Evolutionary conservation across 2,797 vertebrate species (phyloP).

Genomic region (Coranthus polyacanthus): DNA sequence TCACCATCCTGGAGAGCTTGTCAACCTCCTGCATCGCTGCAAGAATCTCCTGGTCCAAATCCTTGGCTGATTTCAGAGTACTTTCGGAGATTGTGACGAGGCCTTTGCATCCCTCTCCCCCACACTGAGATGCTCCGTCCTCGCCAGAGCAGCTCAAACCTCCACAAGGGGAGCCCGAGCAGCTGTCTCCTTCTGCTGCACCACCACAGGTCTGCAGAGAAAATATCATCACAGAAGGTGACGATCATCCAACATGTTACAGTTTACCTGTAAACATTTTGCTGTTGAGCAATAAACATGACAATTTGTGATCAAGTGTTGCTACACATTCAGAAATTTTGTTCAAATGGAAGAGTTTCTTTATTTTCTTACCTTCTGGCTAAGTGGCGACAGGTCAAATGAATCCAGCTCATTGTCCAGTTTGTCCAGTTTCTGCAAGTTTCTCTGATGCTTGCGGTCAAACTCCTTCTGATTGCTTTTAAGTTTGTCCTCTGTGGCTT

Average conservation of each 20-base stretch:
- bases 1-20: slow-evolving; percentile 94
- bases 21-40: slow-evolving; percentile 92
- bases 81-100: slow-evolving; percentile 81
- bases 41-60: slow-evolving; percentile 91
- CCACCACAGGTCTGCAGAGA: slow-evolving; percentile 89
- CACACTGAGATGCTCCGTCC: slow-evolving; percentile 86
- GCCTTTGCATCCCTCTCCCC: slow-evolving; percentile 89
- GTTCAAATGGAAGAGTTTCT: not conserved
- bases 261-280: not conserved
- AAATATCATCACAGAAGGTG: not conserved
- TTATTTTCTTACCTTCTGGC: slow-evolving; percentile 86
- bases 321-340: not conserved
- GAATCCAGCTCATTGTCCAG: slow-evolving; percentile 87
- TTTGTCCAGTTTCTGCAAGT: slow-evolving; percentile 89
- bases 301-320: not conserved
- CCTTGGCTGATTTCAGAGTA: slow-evolving; percentile 88
- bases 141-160: slow-evolving; percentile 87
- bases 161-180: slow-evolving; percentile 87
- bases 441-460: slow-evolving; percentile 87
- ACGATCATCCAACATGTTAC: not conserved
- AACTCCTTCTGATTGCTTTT: slow-evolving; percentile 84
- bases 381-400: slow-evolving; percentile 86
- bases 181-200: slow-evolving; percentile 79
- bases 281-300: not conserved
- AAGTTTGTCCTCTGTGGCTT: slow-evolving; percentile 87